Evolutionary conservation across 2,113 vertebrate species (phyloP), one percentile per base, ranked within the genome.

Genomic region (Ia io): DNA sequence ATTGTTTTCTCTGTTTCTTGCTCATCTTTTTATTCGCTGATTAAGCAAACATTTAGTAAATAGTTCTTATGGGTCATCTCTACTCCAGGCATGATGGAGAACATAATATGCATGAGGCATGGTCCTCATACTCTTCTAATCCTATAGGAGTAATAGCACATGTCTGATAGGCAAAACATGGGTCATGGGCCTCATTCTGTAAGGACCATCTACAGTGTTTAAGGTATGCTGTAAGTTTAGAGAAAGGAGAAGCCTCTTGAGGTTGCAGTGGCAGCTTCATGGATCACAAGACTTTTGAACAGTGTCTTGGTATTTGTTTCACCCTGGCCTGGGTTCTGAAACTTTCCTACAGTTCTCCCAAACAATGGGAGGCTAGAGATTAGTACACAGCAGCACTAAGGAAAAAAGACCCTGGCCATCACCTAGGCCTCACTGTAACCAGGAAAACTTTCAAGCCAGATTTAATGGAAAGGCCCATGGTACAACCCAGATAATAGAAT

Each of bases 151-250:
- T 35, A 53, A 69, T 4, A 35, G 14, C 4, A 1, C 20, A 42
- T 22, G 8, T 28, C 25, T 86, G 28, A 90, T 30, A 53, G 49
- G 22, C 25, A 47, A 90, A 37, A 30, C 9, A 10, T 6, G 9
- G 32, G 42, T 6, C 32, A 12, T 20, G 40, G 37, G 5, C 18
- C 16, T 2, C 1, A 0, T 47, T 17, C 32, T 37, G 2, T 20
- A 40, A 74, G 28, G n/a, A 30, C 4, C 11, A 11, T 16, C 51
- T 47, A 6, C 2, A 16, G 13, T 70, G 42, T 91, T 47, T 37
- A 77, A 76, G 85, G 49, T 1, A 9, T 12, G 91, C 20, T 25
- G 1, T 35, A 7, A 2, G 3, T 42, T 91, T 42, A 84, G 63
- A 92, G 59, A 37, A 77, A 92, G 23, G 42, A 79, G 59, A 40